phyloP scores from a whole-genome alignment of 2,113 vertebrate species.

The Xerus inauris region DNA sequence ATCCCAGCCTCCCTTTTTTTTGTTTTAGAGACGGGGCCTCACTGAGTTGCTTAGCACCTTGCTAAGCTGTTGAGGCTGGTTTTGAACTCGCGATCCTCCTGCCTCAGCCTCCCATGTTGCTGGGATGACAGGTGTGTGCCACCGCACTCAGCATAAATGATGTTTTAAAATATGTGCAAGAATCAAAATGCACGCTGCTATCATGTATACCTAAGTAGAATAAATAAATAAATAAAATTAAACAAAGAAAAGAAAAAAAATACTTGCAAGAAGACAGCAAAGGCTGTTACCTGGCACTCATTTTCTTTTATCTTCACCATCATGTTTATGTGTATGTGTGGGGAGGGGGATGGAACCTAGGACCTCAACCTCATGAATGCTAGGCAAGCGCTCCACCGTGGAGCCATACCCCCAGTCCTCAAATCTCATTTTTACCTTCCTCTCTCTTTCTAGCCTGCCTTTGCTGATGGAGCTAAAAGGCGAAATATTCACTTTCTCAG shows the following conservation, averaged over 20 bases:
- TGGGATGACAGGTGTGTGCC: too few species aligned
- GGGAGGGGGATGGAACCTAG: background rate
- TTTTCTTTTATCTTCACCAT: background rate
- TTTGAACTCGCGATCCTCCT: too few species aligned
- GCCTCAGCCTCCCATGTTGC: too few species aligned
- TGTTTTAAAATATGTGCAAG: background rate
- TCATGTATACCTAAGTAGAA: too few species aligned
- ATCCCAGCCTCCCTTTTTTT: too few species aligned
- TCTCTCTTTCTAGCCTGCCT: background rate
- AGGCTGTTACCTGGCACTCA: background rate
- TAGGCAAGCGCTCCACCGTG: background rate
- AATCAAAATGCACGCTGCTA: too few species aligned
- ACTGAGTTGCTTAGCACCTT: too few species aligned
- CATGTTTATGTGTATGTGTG: background rate
- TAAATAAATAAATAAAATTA: too few species aligned
- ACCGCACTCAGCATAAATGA: too few species aligned
- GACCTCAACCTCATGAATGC: background rate
- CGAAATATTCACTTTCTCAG: background rate
- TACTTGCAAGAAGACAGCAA: background rate
- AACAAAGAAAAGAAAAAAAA: too few species aligned
- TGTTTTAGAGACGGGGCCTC: too few species aligned
- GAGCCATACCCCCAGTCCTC: background rate
- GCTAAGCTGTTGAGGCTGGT: too few species aligned
- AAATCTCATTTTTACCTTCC: background rate
- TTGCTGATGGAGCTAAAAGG: background rate